phyloP scores from a whole-genome alignment of 2,797 vertebrate species.

The Steatocranus sp. region DNA sequence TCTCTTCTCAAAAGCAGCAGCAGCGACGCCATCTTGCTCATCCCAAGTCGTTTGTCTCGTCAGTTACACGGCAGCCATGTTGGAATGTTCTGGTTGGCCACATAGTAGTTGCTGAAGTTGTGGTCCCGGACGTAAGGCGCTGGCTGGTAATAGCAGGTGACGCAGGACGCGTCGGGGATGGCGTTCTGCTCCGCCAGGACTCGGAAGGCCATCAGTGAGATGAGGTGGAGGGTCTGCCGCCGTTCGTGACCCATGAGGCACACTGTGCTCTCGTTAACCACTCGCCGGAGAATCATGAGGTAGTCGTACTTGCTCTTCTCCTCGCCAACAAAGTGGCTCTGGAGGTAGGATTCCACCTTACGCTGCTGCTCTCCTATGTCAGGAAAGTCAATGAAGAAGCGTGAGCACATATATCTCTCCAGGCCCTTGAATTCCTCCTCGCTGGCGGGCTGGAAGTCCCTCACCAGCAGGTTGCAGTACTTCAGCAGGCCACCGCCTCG shows the following conservation, averaged over 20 bases:
- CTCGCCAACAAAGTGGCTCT: conserved; percentile 94
- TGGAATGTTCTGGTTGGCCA: conserved; percentile 91
- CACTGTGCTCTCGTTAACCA: conserved; percentile 97
- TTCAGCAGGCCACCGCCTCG: conserved; percentile 95
- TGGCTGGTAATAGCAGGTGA: conserved; percentile 96
- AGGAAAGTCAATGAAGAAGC: conserved; percentile 98
- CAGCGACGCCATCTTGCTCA: not conserved
- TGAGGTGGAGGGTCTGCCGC: conserved; percentile 93
- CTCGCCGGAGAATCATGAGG: conserved; percentile 91
- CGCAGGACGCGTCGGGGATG: conserved; percentile 89
- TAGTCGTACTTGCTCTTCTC: conserved; percentile 97
- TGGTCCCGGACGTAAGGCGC: conserved; percentile 88
- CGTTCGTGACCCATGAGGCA: conserved; percentile 98
- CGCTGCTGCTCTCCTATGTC: conserved; percentile 94
- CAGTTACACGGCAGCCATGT: conserved; percentile 98
- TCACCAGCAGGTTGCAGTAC: conserved; percentile 94
- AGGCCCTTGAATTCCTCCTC: conserved; percentile 89
- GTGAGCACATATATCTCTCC: conserved; percentile 97
- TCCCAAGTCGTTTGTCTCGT: conserved; percentile 7
- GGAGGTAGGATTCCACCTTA: conserved; percentile 95
- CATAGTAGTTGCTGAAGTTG: conserved; percentile 98
- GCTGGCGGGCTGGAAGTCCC: conserved; percentile 86
- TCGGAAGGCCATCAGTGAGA: conserved; percentile 88
- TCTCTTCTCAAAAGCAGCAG: conserved; percentile 35
- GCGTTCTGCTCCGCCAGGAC: conserved; percentile 93